Evolutionary conservation across 2,888 invertebrate species (phyloP).

Genomic region (Limenitis camilla): DNA sequence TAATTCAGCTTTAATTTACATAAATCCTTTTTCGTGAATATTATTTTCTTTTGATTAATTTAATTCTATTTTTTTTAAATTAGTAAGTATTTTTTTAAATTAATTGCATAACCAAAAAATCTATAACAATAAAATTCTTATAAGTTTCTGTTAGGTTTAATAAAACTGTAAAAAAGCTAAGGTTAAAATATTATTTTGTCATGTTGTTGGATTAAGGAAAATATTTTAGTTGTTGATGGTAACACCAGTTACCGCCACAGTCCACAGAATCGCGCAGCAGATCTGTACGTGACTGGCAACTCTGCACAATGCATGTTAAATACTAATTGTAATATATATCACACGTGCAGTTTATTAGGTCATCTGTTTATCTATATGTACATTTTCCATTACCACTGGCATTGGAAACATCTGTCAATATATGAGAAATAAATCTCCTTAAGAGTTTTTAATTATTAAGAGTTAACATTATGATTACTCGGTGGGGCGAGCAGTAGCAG

Average conservation of each 20-base stretch:
- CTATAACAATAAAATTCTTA: too few relatives aligned
- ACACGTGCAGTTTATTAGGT: slow-evolving; percentile 17
- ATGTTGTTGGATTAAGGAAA: not conserved
- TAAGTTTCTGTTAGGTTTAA: too few relatives aligned
- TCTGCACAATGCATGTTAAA: slow-evolving; percentile 16
- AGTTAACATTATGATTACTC: too few relatives aligned
- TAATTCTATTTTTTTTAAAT: too few relatives aligned
- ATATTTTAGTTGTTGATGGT: slow-evolving; percentile 2
- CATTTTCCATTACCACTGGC: not conserved
- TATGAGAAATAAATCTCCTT: not conserved
- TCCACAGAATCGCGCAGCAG: slow-evolving; percentile 9
- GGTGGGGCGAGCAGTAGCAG: too few relatives aligned
- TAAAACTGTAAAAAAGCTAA: too few relatives aligned
- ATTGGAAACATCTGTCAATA: slow-evolving; percentile 6
- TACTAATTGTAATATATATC: slow-evolving; percentile 18
- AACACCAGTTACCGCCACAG: slow-evolving; percentile 10
- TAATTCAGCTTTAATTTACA: too few relatives aligned
- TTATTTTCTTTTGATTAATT: too few relatives aligned
- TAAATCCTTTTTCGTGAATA: too few relatives aligned
- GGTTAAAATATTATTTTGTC: not conserved
- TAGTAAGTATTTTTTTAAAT: too few relatives aligned
- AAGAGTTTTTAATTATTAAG: too few relatives aligned
- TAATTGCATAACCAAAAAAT: too few relatives aligned
- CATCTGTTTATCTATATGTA: slow-evolving; percentile 18
- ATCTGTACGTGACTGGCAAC: slow-evolving; percentile 22